A percentile compares a stretch with the other conserved stretches of the same genome.
phyloP scores from a whole-genome alignment of 2,113 vertebrate genomes.

The Riparia riparia region DNA sequence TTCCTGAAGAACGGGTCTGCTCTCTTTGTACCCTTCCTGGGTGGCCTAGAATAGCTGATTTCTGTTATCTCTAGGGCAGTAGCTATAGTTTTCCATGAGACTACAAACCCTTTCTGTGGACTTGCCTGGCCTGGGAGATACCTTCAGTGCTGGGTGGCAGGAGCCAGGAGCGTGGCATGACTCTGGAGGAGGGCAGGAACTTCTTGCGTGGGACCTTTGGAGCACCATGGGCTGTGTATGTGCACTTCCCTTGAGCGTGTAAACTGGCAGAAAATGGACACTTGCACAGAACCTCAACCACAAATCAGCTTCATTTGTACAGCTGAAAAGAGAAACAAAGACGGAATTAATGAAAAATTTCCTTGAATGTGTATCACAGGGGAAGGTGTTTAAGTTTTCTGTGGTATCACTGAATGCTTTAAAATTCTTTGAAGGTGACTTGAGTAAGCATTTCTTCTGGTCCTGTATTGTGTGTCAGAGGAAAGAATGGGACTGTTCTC shows the following conservation, averaged over 20 bases:
- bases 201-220: neutral
- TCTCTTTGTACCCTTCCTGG: neutral
- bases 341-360: neutral
- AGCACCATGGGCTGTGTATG: fast-evolving
- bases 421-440: neutral
- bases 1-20: neutral
- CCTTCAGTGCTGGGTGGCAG: neutral
- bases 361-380: neutral
- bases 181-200: neutral
- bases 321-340: neutral
- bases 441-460: neutral
- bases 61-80: neutral
- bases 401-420: neutral
- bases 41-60: neutral
- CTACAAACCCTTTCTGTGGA: neutral
- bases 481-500: neutral
- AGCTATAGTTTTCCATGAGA: neutral
- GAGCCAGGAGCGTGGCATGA: neutral
- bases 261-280: neutral
- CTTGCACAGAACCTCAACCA: neutral
- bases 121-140: neutral
- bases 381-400: neutral
- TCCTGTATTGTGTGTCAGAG: neutral
- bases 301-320: neutral
- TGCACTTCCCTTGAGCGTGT: neutral